Evolutionary conservation across 2,797 vertebrate species (phyloP), one percentile per base, ranked within the genome.

Genomic region (Schizothorax lantsangensis): DNA sequence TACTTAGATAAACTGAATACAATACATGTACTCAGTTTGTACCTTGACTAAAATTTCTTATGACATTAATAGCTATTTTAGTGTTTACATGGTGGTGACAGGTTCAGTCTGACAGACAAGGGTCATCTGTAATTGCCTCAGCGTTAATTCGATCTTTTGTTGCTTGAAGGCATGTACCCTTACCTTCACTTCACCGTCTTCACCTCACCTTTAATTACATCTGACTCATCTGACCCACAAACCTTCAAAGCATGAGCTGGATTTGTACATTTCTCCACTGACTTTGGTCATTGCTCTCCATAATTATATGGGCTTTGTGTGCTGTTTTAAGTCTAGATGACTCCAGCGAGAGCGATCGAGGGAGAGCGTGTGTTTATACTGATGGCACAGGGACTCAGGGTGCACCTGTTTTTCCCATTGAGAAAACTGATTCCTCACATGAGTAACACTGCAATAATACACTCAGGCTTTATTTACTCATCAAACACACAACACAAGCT

Each of bases 331-430:
- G 68, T 59, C 15, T 3, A 30, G n/a, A 57, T 43, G 49, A 57
- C 81, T 54, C 47, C n/a, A 54, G 64, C 23, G 62, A 68, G 74
- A 54, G 74, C 9, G 43, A 49, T 59, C 2, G 59, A 49, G 83
- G 14, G 64, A 43, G 6, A 54, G 75, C 4, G 66, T 21, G 69
- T 79, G 62, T 79, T 68, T 85, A 59, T 71, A 14, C 59, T 11
- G 78, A 49, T 83, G 15, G 47, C 9, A 66, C 43, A 1, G 40
- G 26, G 30, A 40, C 47, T 73, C 10, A 3, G 36, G 36, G 75
- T 89, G 88, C 93, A 96, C 94, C 95, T 95, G 95, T 93, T 94
- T 84, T 81, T 84, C 81, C 74, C 86, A 66, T 90, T 90, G 83
- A 36, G 81, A 89, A 86, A 84, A 86, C 88, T 90, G 94, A 94